Evolutionary conservation across 2,797 vertebrate species (phyloP).

Genomic region (Platyrinchus mystaceus): DNA sequence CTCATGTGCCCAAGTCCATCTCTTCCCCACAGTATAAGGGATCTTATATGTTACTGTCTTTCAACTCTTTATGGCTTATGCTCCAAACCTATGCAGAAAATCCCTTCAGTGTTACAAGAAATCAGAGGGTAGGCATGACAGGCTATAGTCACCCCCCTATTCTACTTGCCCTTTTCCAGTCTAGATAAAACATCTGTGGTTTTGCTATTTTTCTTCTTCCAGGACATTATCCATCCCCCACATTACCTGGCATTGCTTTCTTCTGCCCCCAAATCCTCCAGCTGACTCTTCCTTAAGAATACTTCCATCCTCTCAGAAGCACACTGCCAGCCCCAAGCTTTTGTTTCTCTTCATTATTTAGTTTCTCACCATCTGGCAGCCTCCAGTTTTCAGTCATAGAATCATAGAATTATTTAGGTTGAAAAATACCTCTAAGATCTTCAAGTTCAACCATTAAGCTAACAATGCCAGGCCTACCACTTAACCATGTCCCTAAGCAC

Average conservation of each 20-base stretch:
- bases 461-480: background rate
- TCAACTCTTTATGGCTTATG: accelerated
- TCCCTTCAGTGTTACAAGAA: background rate
- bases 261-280: background rate
- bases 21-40: accelerated
- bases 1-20: background rate
- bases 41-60: background rate
- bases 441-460: background rate
- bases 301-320: background rate
- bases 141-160: background rate
- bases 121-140: background rate
- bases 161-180: background rate
- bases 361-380: background rate
- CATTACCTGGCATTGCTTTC: background rate
- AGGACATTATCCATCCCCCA: background rate
- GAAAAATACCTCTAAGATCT: background rate
- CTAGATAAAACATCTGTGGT: background rate
- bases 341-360: background rate
- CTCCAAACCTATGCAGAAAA: background rate
- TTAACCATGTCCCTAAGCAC: background rate
- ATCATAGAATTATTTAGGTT: background rate
- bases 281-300: background rate
- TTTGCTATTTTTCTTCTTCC: background rate
- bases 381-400: background rate
- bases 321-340: background rate